Base-by-base conservation (phyloP, 2,113 vertebrate genomes). In the Austrofundulus limnaeus region DNA sequence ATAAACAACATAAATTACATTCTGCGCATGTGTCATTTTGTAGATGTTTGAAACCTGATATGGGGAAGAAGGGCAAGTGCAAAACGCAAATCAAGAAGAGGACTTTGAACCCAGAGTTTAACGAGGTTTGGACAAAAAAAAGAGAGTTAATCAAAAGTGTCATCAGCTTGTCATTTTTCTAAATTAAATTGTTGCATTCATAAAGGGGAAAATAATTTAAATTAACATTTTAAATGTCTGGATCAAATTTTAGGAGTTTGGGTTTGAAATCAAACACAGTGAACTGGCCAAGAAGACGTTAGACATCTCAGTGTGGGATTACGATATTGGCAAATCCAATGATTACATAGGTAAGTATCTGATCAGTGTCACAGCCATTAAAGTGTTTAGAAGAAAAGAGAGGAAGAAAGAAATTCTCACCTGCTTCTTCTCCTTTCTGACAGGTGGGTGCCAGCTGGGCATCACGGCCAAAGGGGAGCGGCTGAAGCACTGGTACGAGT, bases 61-160 rank as follows among this genome's bases (percentile, higher is more conserved):
- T 98, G 94, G 97, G 97, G 9, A 99, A 99, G 83, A 98, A 98
- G 74, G 95, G 93, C 51, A 99, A 98, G 83, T 93, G 94, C 84
- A 99, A 99, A 93, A 99, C 97, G 0, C 96, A 98, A 84, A 98
- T 96, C 70, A 99, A 99, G 86, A 99, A 98, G 93, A 98, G 97
- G 89, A 99, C 97, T 0, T 86, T 99, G 73, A 98, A 99, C 61
- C 97, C 97, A 0, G 97, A 99, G 75, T 99, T 95, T 87, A 98
- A 99, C 7, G 97, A 99, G 94, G 97, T 99, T 69, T 46, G 85
- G 72, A 19, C 45, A 5, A 51, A n/a, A 31, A n/a, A 39, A 31
- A 16, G 23, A 42, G 55, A 15, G 25, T 11, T 31, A 1, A 37
- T 54, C 11, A 17, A 61, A 17, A 47, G 25, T 21, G 16, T 34